A percentile compares a stretch with the other conserved stretches of the same genome.
These are phyloP conservation scores for Illadopsis cleaveri DNA, from an alignment of 2,113 vertebrate genomes.

Conservation along the genomic window DNA sequence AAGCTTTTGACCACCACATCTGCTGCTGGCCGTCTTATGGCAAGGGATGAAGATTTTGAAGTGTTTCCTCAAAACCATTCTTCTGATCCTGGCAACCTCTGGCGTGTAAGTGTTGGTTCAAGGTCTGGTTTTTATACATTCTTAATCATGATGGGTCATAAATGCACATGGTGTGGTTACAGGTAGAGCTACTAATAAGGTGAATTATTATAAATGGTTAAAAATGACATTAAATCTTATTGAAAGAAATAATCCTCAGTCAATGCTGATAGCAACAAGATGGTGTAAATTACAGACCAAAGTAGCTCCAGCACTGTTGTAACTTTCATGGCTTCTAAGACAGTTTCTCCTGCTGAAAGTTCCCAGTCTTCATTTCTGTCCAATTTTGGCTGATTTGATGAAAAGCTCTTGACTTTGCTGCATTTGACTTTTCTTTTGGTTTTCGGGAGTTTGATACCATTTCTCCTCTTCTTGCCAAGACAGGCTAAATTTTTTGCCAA, in stretches of 20 bases:
- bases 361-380: neutral
- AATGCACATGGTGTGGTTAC: neutral
- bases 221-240: neutral
- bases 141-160: neutral
- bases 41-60: neutral
- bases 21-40: neutral
- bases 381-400: neutral
- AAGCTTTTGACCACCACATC: neutral
- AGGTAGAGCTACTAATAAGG: neutral
- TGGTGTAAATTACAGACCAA: neutral
- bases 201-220: neutral
- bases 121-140: neutral
- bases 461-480: neutral
- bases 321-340: neutral
- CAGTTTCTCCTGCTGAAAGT: neutral
- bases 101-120: neutral
- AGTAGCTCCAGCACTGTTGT: neutral
- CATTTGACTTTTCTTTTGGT: neutral
- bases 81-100: neutral
- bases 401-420: neutral
- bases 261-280: neutral
- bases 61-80: neutral
- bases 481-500: neutral
- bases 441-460: neutral
- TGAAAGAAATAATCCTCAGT: neutral